These are phyloP conservation scores for Hyles euphorbiae DNA, from an alignment of 1,140 invertebrate genomes.

Conservation along the genomic window DNA sequence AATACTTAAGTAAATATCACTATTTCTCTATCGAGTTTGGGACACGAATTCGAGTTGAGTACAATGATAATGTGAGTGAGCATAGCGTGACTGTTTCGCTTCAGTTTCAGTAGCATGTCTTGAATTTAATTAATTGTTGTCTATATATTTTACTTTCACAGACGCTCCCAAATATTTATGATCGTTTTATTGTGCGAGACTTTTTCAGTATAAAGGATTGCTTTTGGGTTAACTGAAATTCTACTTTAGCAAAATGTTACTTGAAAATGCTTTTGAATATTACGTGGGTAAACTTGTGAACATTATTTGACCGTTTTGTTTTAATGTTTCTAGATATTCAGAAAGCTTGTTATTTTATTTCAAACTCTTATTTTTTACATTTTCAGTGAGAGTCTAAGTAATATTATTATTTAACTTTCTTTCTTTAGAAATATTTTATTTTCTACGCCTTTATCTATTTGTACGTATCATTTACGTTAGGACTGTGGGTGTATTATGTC, in stretches of 20 bases:
- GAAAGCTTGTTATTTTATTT: too few species aligned
- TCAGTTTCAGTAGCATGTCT: conserved; percentile 13
- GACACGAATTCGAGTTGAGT: neutral
- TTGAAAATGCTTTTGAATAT: conserved; percentile 1
- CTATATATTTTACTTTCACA: conserved; percentile 30
- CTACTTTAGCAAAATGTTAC: neutral
- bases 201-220: conserved; percentile 4
- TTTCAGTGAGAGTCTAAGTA: too few species aligned
- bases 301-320: too few species aligned
- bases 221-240: neutral
- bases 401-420: too few species aligned
- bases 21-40: neutral
- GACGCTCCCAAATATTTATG: conserved; percentile 23
- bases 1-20: neutral
- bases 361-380: too few species aligned
- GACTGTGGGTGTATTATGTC: too few species aligned
- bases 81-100: conserved; percentile 25
- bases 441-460: too few species aligned
- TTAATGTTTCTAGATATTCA: too few species aligned
- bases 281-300: conserved; percentile 2
- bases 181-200: conserved; percentile 13
- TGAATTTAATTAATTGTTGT: conserved; percentile 35
- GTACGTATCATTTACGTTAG: too few species aligned
- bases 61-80: neutral
- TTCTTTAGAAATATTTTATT: too few species aligned